Evolutionary conservation across 2,888 invertebrate species (phyloP).

Genomic region (Cosmopolites sordidus): DNA sequence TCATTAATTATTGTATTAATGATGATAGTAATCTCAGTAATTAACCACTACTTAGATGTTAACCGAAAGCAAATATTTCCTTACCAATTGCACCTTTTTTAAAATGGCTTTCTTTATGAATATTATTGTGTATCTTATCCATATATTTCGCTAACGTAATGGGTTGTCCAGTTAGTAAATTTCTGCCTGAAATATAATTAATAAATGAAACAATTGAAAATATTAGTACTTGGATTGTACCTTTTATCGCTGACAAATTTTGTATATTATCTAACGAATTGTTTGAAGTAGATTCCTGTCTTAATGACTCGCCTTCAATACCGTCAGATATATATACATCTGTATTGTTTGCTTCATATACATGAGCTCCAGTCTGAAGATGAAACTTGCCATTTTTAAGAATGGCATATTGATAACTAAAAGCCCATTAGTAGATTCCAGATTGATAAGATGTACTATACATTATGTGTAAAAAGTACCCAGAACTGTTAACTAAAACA

Average conservation of each 20-base stretch:
- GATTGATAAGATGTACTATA: too few relatives aligned
- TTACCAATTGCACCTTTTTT: not conserved
- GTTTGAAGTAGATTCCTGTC: not conserved
- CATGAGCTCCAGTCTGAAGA: conserved; percentile 13
- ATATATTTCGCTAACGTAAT: conserved; percentile 35
- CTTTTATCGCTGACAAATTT: conserved; percentile 11
- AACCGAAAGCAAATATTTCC: not conserved
- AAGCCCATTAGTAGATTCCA: too few relatives aligned
- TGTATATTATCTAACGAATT: not conserved
- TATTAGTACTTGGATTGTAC: too few relatives aligned
- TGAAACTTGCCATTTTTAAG: conserved; percentile 30
- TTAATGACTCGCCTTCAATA: not conserved
- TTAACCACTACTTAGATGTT: too few relatives aligned
- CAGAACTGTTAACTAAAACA: too few relatives aligned
- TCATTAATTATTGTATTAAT: too few relatives aligned
- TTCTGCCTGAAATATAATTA: conserved; percentile 33
- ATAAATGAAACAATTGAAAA: too few relatives aligned
- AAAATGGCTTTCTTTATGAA: conserved; percentile 13
- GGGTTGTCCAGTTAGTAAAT: conserved; percentile 37
- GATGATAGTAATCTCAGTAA: too few relatives aligned
- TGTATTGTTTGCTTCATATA: not conserved
- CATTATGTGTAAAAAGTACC: too few relatives aligned
- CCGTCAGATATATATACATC: not conserved
- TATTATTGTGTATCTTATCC: conserved; percentile 28
- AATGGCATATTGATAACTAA: conserved; percentile 28